Evolutionary conservation across 1,140 invertebrate genomes (phyloP), one percentile per base, ranked within the genome.

Genomic region (Spodoptera frugiperda): DNA sequence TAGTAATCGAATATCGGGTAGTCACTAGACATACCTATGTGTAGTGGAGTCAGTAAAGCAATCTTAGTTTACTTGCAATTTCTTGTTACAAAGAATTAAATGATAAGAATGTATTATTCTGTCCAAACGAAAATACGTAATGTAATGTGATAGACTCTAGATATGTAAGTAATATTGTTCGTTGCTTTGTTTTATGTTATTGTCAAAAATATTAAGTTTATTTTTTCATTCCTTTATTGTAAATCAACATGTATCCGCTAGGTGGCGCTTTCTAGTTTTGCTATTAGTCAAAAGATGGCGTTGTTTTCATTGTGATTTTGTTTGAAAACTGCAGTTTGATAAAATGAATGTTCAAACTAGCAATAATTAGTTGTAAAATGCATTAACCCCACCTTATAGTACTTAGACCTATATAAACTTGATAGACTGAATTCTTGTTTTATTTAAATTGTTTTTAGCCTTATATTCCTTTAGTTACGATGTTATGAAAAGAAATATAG

Each of bases 271-370:
- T 15, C 17, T 11, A 19, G 33, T 11, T 63, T 63, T 39, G 1
- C 11, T 63, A 63, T 19, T 19, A 15, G 6, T 63, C 33, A 19
- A 75, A 44, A 75, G 59, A 65, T 75, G 59, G 73, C 71, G 55
- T 51, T 61, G 15, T 72, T 57, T 72, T 39, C 4, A 68, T 8
- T 68, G 46, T 67, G 8, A 25, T n/a, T 12, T 53, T 30, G 9
- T 68, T 68, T 68, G n/a, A 15, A n/a, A 12, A 17, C 6, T 51
- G 8, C 10, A 19, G 6, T 68, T 17, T 51, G 21, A 33, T 33
- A 33, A 4, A 51, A 21, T 51, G 10, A 75, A 81, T 81, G 81
- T 81, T 84, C 76, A 78, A 81, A 77, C 57, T 79, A 82, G 81
- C 78, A 84, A 79, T 82, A 80, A 79, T 51, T 67, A 57, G 71